phyloP scores from a whole-genome alignment of 1,140 invertebrate genomes.

The Drosophila orena region DNA sequence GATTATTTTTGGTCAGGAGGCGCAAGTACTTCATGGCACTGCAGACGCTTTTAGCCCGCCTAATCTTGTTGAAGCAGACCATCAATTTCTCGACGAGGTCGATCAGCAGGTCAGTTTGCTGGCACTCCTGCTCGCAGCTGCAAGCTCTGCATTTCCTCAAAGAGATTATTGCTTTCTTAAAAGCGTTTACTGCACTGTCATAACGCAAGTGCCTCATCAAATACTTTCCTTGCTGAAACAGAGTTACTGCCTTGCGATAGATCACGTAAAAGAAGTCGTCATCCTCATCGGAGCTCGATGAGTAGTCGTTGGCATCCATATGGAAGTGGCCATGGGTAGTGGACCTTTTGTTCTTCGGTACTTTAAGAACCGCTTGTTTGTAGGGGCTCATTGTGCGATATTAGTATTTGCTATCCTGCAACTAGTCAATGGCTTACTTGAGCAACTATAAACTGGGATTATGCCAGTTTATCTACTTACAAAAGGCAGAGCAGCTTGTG shows the following conservation, averaged over 20 bases:
- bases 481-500: neutral
- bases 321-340: no score
- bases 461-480: no score
- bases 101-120: conserved; percentile 87
- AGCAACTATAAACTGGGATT: no score
- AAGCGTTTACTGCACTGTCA: conserved; percentile 76
- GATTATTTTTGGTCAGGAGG: conserved; percentile 82
- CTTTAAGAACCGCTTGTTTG: no score
- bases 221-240: conserved; percentile 63
- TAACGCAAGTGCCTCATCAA: conserved; percentile 61
- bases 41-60: conserved; percentile 87
- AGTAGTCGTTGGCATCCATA: no score
- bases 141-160: conserved; percentile 86
- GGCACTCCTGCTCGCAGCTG: conserved; percentile 87
- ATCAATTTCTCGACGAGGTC: conserved; percentile 89
- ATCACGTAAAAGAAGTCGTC: conserved; percentile 85
- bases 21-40: conserved; percentile 86
- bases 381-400: no score
- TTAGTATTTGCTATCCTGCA: no score
- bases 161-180: conserved; percentile 81
- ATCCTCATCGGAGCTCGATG: conserved; percentile 74
- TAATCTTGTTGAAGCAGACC: conserved; percentile 88
- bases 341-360: no score
- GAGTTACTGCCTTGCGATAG: conserved; percentile 74
- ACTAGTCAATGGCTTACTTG: no score